Percentiles rank a stretch among this genome's conserved stretches.
Conservation (phyloP, 2,797 vertebrate genomes). For the Tamandua tetradactyla region DNA sequence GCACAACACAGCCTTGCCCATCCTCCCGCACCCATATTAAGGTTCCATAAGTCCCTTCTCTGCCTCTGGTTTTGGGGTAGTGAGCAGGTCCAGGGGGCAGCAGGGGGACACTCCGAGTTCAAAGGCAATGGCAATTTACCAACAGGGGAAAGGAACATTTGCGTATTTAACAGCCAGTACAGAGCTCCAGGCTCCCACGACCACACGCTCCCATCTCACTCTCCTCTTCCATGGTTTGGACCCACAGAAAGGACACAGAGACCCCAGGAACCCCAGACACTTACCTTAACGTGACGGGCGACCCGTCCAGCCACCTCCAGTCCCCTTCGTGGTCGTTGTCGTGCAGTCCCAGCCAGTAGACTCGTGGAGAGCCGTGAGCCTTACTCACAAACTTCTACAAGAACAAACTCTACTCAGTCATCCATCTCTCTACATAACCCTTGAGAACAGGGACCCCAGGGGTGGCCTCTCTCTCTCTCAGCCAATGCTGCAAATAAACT, state of each 20-base stretch:
- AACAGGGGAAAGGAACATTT: not conserved
- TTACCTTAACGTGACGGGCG: slow-evolving; percentile 80
- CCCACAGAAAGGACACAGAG: not conserved
- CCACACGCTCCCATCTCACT: not conserved
- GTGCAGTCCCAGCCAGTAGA: slow-evolving; percentile 84
- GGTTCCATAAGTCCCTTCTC: not conserved
- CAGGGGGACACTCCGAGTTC: too few species aligned
- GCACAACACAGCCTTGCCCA: too few species aligned
- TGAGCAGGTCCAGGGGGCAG: not conserved
- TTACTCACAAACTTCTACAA: slow-evolving; percentile 67
- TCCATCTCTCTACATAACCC: fast-evolving
- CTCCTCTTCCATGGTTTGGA: not conserved
- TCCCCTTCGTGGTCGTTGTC: slow-evolving; percentile 80
- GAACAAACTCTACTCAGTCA: not conserved
- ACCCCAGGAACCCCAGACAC: not conserved
- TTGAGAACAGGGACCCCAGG: fast-evolving
- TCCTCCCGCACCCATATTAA: not conserved
- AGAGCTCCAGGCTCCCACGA: not conserved
- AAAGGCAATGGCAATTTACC: not conserved
- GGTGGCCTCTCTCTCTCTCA: too few species aligned
- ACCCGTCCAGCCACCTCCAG: slow-evolving; percentile 86
- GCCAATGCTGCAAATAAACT: too few species aligned
- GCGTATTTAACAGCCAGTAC: not conserved
- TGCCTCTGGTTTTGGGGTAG: not conserved
- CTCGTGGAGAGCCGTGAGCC: slow-evolving; percentile 22